Base-by-base conservation (phyloP, 1,140 invertebrate genomes). In the Parasteatoda tepidariorum region DNA sequence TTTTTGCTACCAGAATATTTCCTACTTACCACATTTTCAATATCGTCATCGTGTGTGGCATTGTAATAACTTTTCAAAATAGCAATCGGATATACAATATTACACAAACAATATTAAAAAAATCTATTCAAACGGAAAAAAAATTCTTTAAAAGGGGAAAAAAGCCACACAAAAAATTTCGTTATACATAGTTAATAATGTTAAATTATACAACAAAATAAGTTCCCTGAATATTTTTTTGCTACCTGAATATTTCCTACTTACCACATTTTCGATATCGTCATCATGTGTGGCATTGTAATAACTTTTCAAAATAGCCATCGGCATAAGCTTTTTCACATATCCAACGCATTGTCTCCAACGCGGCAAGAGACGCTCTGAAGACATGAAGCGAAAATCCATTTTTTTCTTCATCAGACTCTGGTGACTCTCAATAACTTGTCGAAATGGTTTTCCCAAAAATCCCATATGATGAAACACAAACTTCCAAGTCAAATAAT, bases 281-380 rank as follows among this genome's bases (percentile, higher is more conserved):
- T 68, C 62, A 13, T 33, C 2, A 0, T 82, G 26, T 9, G 34
- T 41, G 4, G 5, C 4, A 11, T 71, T 31, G 1, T 33, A 22
- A 6, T 82, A 82, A 2, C 28, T 67, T 28, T 41, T 30, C 0
- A 82, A 15, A 11, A 82, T 7, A 6, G 24, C 30, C 22, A 82
- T 70, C 3, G 31, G 54, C 78, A 82, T 71, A 0, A 59, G 24
- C 0, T 48, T 30, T 48, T 82, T 71, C 22, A 82, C 31, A 18
- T 70, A 82, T 30, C 18, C 15, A 6, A 82, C 78, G 5, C 78
- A 82, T n/a, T 82, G 78, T 33, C 54, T 57, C 78, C 78, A 82
- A 5, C 67, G 54, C 0, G 78, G 78, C 2, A 82, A 11, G 55
- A 54, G 61, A 13, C 71, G 71, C 22, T 61, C 55, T 22, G 78